Conservation (phyloP, 1,140 invertebrate species). For the Sarcophaga bullata region DNA sequence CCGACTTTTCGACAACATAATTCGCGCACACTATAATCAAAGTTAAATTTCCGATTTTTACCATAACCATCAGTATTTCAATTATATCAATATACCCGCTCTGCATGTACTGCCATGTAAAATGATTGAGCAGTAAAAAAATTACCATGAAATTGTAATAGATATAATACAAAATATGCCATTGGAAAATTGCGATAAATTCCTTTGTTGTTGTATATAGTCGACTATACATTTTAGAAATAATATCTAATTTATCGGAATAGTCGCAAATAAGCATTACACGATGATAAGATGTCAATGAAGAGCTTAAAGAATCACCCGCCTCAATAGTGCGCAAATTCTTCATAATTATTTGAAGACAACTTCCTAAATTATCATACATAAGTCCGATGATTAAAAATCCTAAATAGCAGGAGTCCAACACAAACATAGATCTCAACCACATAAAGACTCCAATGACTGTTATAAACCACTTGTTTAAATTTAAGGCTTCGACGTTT, state of each 20-base stretch:
- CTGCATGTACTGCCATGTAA: conserved; percentile 32
- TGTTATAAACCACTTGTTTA: conserved; percentile 7
- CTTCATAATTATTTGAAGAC: not conserved
- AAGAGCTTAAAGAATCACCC: not conserved
- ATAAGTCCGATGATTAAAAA: conserved; percentile 44
- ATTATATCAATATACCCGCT: conserved; percentile 15
- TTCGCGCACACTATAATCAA: conserved; percentile 40
- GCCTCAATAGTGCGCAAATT: not conserved
- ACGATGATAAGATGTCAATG: conserved; percentile 3
- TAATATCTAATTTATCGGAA: not conserved
- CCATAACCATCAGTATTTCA: conserved; percentile 19
- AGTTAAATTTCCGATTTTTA: conserved; percentile 36
- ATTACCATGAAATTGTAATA: conserved; percentile 57
- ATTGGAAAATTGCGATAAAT: conserved; percentile 52
- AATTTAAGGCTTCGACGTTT: not conserved
- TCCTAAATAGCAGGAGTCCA: conserved; percentile 55
- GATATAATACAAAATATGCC: conserved; percentile 58
- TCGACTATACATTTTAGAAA: not conserved
- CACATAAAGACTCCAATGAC: conserved; percentile 52
- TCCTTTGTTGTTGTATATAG: conserved; percentile 48
- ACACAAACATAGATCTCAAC: conserved; percentile 55
- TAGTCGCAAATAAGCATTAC: conserved; percentile 17
- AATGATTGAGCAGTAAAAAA: conserved; percentile 42
- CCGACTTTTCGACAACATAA: conserved; percentile 27
- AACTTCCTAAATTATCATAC: not conserved